phyloP scores from a whole-genome alignment of 2,113 vertebrate genomes.

The Pseudopodoces humilis region DNA sequence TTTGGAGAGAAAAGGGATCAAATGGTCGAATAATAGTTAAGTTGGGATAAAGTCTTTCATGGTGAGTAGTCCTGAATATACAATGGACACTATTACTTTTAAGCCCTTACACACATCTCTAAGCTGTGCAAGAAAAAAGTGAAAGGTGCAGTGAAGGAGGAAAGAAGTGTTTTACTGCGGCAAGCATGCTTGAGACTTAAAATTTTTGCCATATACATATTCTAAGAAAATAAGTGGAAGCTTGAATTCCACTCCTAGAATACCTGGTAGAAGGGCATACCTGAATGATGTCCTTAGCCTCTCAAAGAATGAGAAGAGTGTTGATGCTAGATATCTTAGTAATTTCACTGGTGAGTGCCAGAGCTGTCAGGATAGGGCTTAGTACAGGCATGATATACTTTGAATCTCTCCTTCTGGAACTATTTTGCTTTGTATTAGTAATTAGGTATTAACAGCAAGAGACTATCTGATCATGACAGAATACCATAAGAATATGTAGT shows the following conservation, averaged over 20 bases:
- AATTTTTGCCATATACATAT: neutral
- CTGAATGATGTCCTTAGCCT: neutral
- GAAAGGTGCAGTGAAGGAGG: neutral
- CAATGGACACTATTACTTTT: neutral
- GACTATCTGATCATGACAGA: neutral
- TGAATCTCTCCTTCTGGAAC: neutral
- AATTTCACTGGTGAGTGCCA: neutral
- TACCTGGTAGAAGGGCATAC: neutral
- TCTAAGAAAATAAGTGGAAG: neutral
- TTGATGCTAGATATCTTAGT: neutral
- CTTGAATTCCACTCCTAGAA: neutral
- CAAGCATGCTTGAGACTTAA: neutral
- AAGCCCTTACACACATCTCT: neutral
- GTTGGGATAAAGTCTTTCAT: neutral
- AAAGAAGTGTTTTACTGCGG: neutral
- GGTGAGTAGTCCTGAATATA: neutral
- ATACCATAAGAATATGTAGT: neutral
- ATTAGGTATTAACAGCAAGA: neutral
- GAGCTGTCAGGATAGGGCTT: neutral
- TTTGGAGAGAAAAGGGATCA: neutral
- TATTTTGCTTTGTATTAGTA: neutral
- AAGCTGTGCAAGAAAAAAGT: neutral
- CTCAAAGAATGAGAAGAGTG: neutral
- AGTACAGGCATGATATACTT: neutral
- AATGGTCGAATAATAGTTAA: neutral